Evolutionary conservation across 2,888 invertebrate species (phyloP), one percentile per base, ranked within the genome.

Genomic region (Macrosiphum euphorbiae): DNA sequence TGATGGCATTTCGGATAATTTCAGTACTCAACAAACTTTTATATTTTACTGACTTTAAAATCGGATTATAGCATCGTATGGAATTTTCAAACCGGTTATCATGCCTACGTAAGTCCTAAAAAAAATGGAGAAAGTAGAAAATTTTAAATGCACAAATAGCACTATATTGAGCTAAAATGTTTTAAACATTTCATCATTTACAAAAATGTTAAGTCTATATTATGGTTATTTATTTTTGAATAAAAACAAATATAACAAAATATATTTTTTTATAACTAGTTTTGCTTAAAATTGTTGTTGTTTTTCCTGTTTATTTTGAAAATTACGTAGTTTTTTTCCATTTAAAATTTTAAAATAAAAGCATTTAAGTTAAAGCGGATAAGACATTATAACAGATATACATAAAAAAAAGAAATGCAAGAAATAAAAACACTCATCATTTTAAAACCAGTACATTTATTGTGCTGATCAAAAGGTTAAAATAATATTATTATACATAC

Each of bases 91-190:
- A n/a, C n/a, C n/a, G n/a, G n/a, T n/a, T n/a, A n/a, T n/a, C n/a
- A n/a, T n/a, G n/a, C n/a, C n/a, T n/a, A n/a, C n/a, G n/a, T n/a
- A n/a, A n/a, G n/a, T n/a, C n/a, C n/a, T n/a, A n/a, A n/a, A 67
- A 28, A 67, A n/a, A 67, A 67, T 13, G 13, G 28, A 28, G 8
- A 1, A 67, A 67, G n/a, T 3, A 3, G 10, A 67, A 3, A 28
- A 28, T 61, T 61, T 61, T n/a, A n/a, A n/a, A n/a, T n/a, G n/a
- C n/a, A n/a, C 0, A 61, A 61, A 67, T 67, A 67, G n/a, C n/a
- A 13, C 3, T 1, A 13, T 0, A 13, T n/a, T 13, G 1, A n/a
- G 0, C 11, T n/a, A 1, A 67, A 67, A n/a, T n/a, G 13, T n/a
- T 61, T 61, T 28, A 8, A 61, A 61, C 7, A 11, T 61, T 13